Evolutionary conservation across 2,113 vertebrate genomes (phyloP), one percentile per base, ranked within the genome.

Genomic region (Poeciliopsis occidentalis): DNA sequence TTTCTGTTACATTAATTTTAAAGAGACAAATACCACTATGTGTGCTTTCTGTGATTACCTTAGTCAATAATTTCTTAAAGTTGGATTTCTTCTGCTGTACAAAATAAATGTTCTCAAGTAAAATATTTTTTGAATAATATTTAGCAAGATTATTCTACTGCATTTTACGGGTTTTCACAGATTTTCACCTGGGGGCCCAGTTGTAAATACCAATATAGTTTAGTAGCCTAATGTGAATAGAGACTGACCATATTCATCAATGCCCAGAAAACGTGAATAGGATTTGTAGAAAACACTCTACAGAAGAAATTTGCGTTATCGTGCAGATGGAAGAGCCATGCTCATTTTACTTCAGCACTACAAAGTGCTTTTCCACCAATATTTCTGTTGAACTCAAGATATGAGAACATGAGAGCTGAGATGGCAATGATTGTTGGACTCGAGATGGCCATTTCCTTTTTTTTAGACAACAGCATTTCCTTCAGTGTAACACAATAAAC

Each of bases 401-500:
- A 82, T 82, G 10, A 30, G 13, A 37, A 65, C 2, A 44, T 12
- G 29, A 78, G 75, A 85, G 84, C 64, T 31, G 82, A 87, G 39
- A 60, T 63, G 44, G 44, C 26, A 68, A 57, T 1, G 15, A 27
- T 76, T n/a, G 31, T 39, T 75, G 4, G 19, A 37, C 73, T 87
- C 60, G 22, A 44, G 85, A 77, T 78, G 85, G 75, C 74, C 83
- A 81, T 85, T 76, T 81, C 74, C 67, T n/a, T 63, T 84, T 89
- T 81, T 85, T 79, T 73, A 82, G 81, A 76, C 85, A 67, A 75
- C 79, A 86, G 74, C 72, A 73, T 80, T 83, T 86, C 75, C 83
- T 85, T 78, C n/a, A 75, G 80, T 67, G 34, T 77, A 91, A 93
- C 78, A 73, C 78, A 72, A 88, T 93, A 71, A 81, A 62, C 79